Base-by-base conservation (phyloP, 1,140 invertebrate genomes). In the Bombus fervidus region DNA sequence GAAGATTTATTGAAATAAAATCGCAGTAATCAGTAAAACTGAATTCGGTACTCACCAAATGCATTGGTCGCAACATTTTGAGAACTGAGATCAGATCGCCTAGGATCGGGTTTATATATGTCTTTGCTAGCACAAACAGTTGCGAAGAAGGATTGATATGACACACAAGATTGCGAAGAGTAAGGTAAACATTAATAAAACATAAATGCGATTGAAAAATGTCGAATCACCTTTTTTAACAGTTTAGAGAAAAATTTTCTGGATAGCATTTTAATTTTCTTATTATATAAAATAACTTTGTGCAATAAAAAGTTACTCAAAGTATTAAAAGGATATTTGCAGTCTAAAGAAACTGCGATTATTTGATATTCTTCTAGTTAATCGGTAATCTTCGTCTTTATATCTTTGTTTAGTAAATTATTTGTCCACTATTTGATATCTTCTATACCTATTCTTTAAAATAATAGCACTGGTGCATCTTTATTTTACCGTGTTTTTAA, bases 71-170 rank as follows among this genome's bases (percentile, higher is more conserved):
- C 34, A 34, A 62, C 81, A 83, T 83, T 34, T 18, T 71, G 34
- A 69, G 28, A 57, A 83, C 81, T 83, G 73, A 77, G 37, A 77
- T 69, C n/a, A 5, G 41, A 57, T 77, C 64, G 74, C 1, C 18
- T n/a, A 39, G 34, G 28, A 77, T 28, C 64, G 43, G 62, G 12
- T 39, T 83, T 83, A 83, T 83, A 83, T 83, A 77, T 53, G 41
- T 31, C 34, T 68, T 68, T 25, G 77, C 22, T 53, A 53, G 43
- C 73, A 28, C 64, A 77, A 77, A 83, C 8, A 53, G 5, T n/a
- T 15, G 28, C 10, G 37, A 3, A 18, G 80, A 34, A 73, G 12
- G n/a, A 15, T 31, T 18, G 28, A 15, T 34, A 41, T 9, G 18
- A 31, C 22, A 37, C 13, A 47, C 18, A 37, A n/a, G 28, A n/a